Base-by-base conservation (phyloP, 2,888 invertebrate species). In the Pterostichus niger region DNA sequence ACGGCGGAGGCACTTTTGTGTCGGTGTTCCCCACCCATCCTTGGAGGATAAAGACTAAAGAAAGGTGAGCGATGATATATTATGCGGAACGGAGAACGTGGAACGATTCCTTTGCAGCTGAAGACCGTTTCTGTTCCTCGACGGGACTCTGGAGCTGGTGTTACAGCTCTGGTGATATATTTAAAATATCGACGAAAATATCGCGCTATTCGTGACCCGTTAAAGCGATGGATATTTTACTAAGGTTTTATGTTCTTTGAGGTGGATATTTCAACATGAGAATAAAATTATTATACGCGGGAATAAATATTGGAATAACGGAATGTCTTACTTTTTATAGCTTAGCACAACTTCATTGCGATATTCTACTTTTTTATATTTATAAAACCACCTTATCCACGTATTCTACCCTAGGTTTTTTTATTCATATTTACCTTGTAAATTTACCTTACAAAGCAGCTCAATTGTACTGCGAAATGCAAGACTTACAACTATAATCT, bases 21-120 rank as follows among this genome's bases (percentile, higher is more conserved):
- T 40, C 17, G 10, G 13, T 59, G 64, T 46, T 46, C 31, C 46
- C 46, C 49, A n/a, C 52, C 64, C 17, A 31, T 75, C 75, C 75
- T 52, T n/a, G 52, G 81, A 71, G 81, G 73, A 81, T 81, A 81
- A 80, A 81, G 71, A 81, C 54, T 81, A 81, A 68, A 73, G 81
- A 71, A 81, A 81, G 81, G 81, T 81, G 73, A 35, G 44, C 68
- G 81, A 81, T 81, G 81, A 81, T 81, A 81, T 81, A 81, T 81
- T 81, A 81, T 81, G 81, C 81, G 81, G 71, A 56, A 31, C 52
- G 17, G 44, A 56, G 68, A 64, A 64, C 54, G 54, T 24, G 59
- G 64, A 79, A 64, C 81, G 71, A 81, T 81, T 81, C 73, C 71
- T 81, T 81, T 81, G 56, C 56, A 54, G 49, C 68, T 80, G 54